Evolutionary conservation across 2,888 invertebrate genomes (phyloP).

Genomic region (Zhuqinia jingwanae): DNA sequence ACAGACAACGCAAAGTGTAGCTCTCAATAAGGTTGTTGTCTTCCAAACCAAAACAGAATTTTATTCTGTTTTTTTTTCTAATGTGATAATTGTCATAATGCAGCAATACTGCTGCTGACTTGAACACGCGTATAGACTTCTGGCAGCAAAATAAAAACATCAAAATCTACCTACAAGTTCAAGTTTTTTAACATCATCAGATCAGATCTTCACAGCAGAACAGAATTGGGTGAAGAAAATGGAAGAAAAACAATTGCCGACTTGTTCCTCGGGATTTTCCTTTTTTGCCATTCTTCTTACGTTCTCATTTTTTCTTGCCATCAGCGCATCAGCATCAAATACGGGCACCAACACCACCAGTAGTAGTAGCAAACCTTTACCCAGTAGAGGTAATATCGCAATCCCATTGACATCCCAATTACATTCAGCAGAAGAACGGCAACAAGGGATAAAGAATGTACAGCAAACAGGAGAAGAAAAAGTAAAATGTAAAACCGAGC

Average conservation of each 20-base stretch:
- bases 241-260: conserved; percentile 18
- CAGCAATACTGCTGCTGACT: conserved; percentile 22
- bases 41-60: background rate
- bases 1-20: no score
- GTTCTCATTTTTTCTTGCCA: conserved; percentile 38
- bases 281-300: conserved; percentile 18
- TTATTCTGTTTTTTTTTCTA: background rate
- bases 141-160: conserved; percentile 9
- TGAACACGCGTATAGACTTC: background rate
- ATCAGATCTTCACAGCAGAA: background rate
- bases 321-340: background rate
- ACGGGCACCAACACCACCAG: background rate
- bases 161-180: background rate
- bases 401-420: conserved; percentile 51
- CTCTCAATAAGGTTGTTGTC: no score
- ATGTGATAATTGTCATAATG: conserved; percentile 58
- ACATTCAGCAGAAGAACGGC: background rate
- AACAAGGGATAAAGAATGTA: background rate
- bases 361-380: conserved; percentile 21
- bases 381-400: conserved; percentile 24
- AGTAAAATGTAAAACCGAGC: conserved; percentile 72
- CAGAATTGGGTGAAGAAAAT: conserved; percentile 25
- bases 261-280: conserved; percentile 45
- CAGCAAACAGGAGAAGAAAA: background rate
- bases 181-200: background rate